A percentile compares a stretch with the other conserved stretches of the same genome.
Conservation (phyloP, 2,888 invertebrate species). For the Tanaodytes sp. region DNA sequence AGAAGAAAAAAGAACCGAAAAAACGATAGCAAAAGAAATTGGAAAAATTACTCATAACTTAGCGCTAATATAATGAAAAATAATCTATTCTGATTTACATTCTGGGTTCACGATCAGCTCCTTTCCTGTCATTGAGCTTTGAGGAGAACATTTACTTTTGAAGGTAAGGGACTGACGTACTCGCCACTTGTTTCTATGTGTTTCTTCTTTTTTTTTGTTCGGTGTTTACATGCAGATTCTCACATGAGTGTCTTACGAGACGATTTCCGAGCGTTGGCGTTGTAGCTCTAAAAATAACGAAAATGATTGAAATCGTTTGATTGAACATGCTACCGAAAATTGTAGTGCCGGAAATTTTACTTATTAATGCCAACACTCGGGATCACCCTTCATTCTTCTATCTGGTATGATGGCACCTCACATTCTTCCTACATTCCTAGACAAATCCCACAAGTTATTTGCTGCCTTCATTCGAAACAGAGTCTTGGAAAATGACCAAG, state of each 20-base stretch:
- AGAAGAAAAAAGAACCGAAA: conserved; percentile 43
- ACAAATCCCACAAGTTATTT: conserved; percentile 37
- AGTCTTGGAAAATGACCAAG: conserved; percentile 10
- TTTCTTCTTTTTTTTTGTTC: conserved; percentile 63
- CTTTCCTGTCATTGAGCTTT: conserved; percentile 74
- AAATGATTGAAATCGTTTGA: too few relatives aligned
- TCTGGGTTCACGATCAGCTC: conserved; percentile 74
- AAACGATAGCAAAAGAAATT: conserved; percentile 46
- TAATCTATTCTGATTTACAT: conserved; percentile 74
- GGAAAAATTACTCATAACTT: conserved; percentile 57
- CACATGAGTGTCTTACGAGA: conserved; percentile 69
- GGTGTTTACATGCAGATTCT: conserved; percentile 71
- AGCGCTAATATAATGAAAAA: conserved; percentile 70
- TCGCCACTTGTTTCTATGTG: conserved; percentile 73
- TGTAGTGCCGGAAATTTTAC: too few relatives aligned
- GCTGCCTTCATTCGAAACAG: conserved; percentile 12
- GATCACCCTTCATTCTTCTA: conserved; percentile 70
- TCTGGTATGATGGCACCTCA: conserved; percentile 74
- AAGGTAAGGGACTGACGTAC: conserved; percentile 74
- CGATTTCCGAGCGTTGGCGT: conserved; percentile 68
- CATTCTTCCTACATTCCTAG: conserved; percentile 64
- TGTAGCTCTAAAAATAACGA: too few relatives aligned
- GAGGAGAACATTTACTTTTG: conserved; percentile 74
- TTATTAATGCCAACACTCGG: conserved; percentile 67
- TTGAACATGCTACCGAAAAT: not conserved